Evolutionary conservation across 2,113 vertebrate species (phyloP).

Genomic region (Phocoena sinus): DNA sequence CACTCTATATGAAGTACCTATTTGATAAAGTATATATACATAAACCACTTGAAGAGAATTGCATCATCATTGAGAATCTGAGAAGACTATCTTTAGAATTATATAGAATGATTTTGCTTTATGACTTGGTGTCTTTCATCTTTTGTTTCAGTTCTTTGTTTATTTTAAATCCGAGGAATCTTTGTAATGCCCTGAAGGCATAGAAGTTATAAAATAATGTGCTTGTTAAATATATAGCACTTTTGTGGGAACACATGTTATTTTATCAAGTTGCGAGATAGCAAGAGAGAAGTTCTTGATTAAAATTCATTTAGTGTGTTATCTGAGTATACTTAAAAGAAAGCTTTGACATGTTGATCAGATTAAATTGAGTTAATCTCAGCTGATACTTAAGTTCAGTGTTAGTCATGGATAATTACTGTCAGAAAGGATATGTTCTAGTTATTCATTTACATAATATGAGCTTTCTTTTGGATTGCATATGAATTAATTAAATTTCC

Average conservation of each 20-base stretch:
- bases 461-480: conserved; percentile 25
- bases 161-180: neutral
- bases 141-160: neutral
- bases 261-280: conserved; percentile 29
- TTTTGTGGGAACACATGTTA: neutral
- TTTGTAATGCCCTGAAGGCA: neutral
- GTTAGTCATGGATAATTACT: conserved; percentile 63
- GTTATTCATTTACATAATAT: conserved; percentile 44
- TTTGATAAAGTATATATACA: neutral
- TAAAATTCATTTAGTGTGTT: conserved; percentile 37
- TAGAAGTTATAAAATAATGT: neutral
- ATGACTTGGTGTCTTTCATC: neutral
- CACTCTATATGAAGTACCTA: neutral
- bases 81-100: neutral
- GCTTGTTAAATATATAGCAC: neutral
- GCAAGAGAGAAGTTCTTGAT: neutral
- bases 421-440: conserved; percentile 25
- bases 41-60: neutral
- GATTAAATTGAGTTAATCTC: conserved; percentile 53
- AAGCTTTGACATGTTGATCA: conserved; percentile 47
- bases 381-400: conserved; percentile 3
- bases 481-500: conserved; percentile 55
- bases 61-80: neutral
- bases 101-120: neutral
- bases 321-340: conserved; percentile 31